Percentiles rank a stretch among this genome's conserved stretches.
These are phyloP conservation scores for Loxodonta africana DNA, from an alignment of 2,113 vertebrate genomes.

Conservation along the genomic window DNA sequence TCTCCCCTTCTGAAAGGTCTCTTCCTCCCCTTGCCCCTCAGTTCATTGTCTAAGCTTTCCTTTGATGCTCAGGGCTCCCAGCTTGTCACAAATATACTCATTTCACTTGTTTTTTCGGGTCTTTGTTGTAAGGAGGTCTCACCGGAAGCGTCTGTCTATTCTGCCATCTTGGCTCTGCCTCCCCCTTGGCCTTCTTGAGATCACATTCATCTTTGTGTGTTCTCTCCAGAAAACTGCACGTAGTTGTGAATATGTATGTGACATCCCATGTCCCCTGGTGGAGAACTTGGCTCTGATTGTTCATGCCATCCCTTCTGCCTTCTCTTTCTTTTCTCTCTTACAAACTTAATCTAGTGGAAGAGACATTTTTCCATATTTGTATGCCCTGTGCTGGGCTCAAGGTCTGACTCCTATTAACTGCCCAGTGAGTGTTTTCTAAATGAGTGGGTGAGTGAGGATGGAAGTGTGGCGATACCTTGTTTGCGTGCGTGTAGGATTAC, in stretches of 20 bases:
- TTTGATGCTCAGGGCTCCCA: no score
- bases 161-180: no score
- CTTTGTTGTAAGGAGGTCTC: no score
- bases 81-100: no score
- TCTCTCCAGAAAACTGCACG: background rate
- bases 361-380: background rate
- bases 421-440: background rate
- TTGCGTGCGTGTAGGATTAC: background rate
- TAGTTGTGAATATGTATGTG: background rate
- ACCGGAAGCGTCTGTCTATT: no score
- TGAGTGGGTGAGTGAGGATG: background rate
- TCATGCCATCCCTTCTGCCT: background rate
- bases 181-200: background rate
- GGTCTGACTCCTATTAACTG: background rate
- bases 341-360: background rate
- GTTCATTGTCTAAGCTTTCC: no score
- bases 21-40: no score
- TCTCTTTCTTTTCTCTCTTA: background rate
- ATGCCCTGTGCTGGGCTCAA: background rate
- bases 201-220: background rate
- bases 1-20: no score
- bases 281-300: background rate
- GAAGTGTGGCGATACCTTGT: background rate
- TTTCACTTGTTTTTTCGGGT: no score
- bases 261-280: background rate